Evolutionary conservation across 2,888 invertebrate species (phyloP).

Genomic region (Morpho helenor): DNA sequence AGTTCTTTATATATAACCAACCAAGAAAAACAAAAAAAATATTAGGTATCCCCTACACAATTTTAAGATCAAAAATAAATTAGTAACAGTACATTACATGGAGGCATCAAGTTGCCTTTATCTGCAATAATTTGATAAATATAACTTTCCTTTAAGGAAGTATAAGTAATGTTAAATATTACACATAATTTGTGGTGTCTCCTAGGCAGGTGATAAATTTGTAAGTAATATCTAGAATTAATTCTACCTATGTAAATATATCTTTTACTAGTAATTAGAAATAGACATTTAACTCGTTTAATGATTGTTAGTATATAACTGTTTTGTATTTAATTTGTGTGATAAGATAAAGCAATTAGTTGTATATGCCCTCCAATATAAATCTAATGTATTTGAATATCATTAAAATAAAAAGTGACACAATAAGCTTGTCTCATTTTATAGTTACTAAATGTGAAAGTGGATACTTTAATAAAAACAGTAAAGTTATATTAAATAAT

Average conservation of each 20-base stretch:
- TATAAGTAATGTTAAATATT: not conserved
- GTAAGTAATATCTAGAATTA: constrained; percentile 23
- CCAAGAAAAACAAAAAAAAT: too few relatives aligned
- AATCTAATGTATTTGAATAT: constrained; percentile 32
- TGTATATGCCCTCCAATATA: constrained; percentile 39
- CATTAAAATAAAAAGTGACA: constrained; percentile 48
- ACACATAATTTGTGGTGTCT: constrained; percentile 1
- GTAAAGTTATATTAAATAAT: not conserved
- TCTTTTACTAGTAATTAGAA: constrained; percentile 21
- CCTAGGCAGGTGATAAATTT: constrained; percentile 11
- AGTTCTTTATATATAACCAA: too few relatives aligned
- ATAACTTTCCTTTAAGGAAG: too few relatives aligned
- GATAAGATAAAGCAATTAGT: constrained; percentile 26
- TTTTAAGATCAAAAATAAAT: too few relatives aligned
- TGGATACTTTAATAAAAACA: not conserved
- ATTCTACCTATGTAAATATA: constrained; percentile 28
- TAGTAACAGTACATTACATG: too few relatives aligned
- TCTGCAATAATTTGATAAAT: too few relatives aligned
- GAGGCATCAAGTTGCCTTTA: too few relatives aligned
- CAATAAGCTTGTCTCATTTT: not conserved
- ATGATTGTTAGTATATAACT: constrained; percentile 15
- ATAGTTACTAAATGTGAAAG: not conserved
- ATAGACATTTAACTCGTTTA: constrained; percentile 20
- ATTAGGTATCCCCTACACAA: too few relatives aligned
- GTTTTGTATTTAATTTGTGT: constrained; percentile 26